Evolutionary conservation across 2,888 invertebrate species (phyloP), one percentile per base, ranked within the genome.

Genomic region (Latrodectus hesperus): DNA sequence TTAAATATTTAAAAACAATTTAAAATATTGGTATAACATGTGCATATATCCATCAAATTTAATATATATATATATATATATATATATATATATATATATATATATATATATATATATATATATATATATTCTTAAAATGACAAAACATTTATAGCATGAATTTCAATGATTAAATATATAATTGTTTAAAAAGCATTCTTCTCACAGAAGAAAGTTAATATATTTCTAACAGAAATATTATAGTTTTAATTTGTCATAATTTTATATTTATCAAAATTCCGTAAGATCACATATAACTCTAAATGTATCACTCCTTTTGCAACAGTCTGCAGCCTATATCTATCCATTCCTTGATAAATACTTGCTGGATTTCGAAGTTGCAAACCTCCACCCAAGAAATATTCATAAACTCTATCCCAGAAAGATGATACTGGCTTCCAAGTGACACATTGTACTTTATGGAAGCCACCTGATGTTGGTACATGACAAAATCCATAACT

Each of bases 181-280:
- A 38, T 38, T 38, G 5, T 38, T 38, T 38, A 6, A 38, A 1
- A 3, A 38, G 38, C 6, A 38, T 38, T 38, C 38, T 38, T 38
- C 38, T 38, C 6, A 38, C 4, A 6, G 38, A 38, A 38, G 38
- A 38, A 38, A 38, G 38, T 38, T 38, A 38, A 38, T 38, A 38
- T 38, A 38, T 38, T 38, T 38, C 38, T 38, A 38, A 38, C 6
- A 38, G 38, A 22, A 26, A 22, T 22, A 68, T 68, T 38, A 1
- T 22, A 12, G 9, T 38, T 52, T 88, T 52, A 84, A 14, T 88
- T 88, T 26, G 84, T 84, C 17, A 71, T 16, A 90, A 96, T 94
- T 55, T 97, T 97, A 94, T 96, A 97, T 92, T 96, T 96, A 87
- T 94, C 94, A 93, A 98, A 98, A 93, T 97, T 96, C 91, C 96